These are phyloP conservation scores for Carcharodon carcharias DNA, from an alignment of 2,797 vertebrate genomes.

Conservation along the genomic window DNA sequence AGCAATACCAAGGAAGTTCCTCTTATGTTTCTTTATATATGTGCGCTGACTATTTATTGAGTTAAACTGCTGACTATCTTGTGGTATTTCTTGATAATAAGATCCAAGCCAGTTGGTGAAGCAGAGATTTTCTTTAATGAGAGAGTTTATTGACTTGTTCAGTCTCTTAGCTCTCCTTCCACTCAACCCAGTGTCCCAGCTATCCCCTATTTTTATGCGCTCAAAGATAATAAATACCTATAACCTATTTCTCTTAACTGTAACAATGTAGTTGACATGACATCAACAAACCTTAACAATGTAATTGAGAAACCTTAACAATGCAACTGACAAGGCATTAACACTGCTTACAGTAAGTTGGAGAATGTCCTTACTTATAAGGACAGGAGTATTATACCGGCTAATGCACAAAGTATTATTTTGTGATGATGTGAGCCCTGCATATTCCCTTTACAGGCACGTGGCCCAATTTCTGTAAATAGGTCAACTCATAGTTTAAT, in stretches of 20 bases:
- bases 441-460: background rate
- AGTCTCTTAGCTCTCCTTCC: no score
- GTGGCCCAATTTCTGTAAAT: background rate
- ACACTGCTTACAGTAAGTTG: background rate
- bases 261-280: no score
- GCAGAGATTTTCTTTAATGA: no score
- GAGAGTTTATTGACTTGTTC: no score
- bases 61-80: background rate
- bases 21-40: background rate
- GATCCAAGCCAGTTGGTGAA: no score
- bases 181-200: no score
- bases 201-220: no score
- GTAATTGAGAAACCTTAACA: no score
- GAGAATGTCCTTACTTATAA: background rate
- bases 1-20: background rate
- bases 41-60: background rate
- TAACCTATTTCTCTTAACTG: no score
- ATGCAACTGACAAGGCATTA: no score
- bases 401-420: background rate
- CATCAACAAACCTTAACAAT: no score
- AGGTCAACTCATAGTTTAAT: background rate
- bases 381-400: background rate
- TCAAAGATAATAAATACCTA: no score
- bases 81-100: background rate
- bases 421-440: background rate